Conservation (phyloP, 92 coral and sea anemone genomes). For the Umimayanthus kanabou region DNA sequence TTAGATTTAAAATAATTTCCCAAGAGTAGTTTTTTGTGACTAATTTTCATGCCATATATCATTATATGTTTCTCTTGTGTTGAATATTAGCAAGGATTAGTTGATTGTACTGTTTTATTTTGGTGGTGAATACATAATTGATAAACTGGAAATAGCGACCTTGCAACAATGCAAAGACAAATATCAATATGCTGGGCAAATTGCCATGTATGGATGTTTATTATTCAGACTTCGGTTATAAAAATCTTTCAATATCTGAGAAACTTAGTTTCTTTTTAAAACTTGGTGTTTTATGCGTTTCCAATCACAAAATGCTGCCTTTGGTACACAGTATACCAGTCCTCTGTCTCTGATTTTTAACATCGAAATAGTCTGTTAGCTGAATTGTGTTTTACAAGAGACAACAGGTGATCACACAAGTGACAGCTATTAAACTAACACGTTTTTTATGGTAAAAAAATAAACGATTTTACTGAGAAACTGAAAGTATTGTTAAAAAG, state of each 20-base stretch:
- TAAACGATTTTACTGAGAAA: not conserved
- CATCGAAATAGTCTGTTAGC: not conserved
- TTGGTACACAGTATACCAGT: no score
- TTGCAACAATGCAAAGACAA: not conserved
- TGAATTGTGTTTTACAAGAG: not conserved
- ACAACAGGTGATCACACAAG: not conserved
- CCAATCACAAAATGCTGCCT: no score
- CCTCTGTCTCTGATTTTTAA: no score
- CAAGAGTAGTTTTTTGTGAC: not conserved
- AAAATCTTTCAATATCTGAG: not conserved
- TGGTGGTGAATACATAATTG: slow-evolving; percentile 19
- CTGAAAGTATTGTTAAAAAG: no score
- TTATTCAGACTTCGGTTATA: no score
- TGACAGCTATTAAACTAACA: not conserved
- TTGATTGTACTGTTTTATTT: slow-evolving; percentile 12
- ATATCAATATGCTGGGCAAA: not conserved
- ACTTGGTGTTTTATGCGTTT: no score
- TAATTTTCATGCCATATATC: not conserved
- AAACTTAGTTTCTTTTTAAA: not conserved
- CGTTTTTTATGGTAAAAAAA: no score
- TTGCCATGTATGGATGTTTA: not conserved
- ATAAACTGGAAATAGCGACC: slow-evolving; percentile 8
- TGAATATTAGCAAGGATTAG: not conserved
- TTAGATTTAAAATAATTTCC: not conserved
- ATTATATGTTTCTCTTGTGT: not conserved